These are phyloP conservation scores for Actinostola sp. DNA, from an alignment of 92 coral and sea anemone genomes.

Conservation along the genomic window DNA sequence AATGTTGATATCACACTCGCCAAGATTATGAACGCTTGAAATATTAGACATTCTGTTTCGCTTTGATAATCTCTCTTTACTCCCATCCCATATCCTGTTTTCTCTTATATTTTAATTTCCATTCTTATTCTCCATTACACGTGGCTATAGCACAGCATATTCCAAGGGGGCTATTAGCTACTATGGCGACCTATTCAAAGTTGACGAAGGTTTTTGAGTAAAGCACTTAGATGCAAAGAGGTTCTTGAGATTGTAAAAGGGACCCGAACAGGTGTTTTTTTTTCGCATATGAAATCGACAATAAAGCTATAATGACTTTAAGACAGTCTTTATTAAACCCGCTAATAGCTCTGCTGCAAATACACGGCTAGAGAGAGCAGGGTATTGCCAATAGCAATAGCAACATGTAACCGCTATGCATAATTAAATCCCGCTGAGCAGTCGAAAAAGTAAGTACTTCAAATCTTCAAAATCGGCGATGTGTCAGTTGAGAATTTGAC, in stretches of 20 bases:
- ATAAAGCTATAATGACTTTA: conserved; percentile 30
- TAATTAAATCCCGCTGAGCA: conserved; percentile 22
- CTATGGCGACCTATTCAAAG: conserved; percentile 12
- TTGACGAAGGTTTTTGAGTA: not conserved
- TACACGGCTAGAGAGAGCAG: conserved; percentile 1
- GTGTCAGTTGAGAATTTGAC: no score
- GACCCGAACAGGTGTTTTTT: conserved; percentile 16
- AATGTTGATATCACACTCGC: conserved; percentile 15
- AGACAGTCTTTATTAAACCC: conserved; percentile 33
- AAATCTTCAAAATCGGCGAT: conserved; percentile 4
- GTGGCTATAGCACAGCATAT: conserved; percentile 7
- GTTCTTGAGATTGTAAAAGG: conserved; percentile 10
- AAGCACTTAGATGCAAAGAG: conserved; percentile 23
- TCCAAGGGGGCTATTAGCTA: conserved; percentile 11
- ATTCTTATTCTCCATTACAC: conserved; percentile 17
- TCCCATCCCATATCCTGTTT: conserved; percentile 20
- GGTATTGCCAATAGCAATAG: conserved; percentile 21
- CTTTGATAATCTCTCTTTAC: conserved; percentile 12
- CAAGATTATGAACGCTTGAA: conserved; percentile 2
- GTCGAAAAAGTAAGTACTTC: conserved; percentile 6
- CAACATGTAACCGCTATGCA: conserved; percentile 18
- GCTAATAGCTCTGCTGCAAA: conserved; percentile 22
- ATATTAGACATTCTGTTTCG: not conserved
- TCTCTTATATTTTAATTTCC: conserved; percentile 17
- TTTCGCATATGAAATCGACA: conserved; percentile 19